Base-by-base conservation (phyloP, 64 coral and sea anemone genomes). In the Montipora efflorescens region DNA sequence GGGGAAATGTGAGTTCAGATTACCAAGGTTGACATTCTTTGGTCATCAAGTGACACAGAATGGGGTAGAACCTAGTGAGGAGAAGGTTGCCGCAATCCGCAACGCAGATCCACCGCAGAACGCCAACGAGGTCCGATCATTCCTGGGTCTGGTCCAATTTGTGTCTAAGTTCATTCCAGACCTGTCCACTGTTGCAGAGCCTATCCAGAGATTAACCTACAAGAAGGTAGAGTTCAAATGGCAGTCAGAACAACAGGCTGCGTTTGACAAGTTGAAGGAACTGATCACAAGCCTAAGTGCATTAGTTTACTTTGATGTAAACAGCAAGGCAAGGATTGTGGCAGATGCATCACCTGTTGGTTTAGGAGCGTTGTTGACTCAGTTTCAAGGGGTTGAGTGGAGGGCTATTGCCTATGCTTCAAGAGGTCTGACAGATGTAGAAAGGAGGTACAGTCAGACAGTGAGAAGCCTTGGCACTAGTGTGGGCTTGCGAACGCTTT, bases 401-500 rank as follows among this genome's bases (percentile, higher is more conserved):
- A 91, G 80, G 3, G 64, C 82, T 25, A 82, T 91, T 72, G 62
- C 77, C 15, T 91, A 82, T 82, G 78, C 89, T 18, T 81, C 61
- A 62, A 62, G 89, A 62, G 47, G 45, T 13, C 51, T 82, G 77
- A 91, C 14, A 25, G 89, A 91, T 72, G 46, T 80, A 22, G 88
- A 28, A 28, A 28, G 28, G 28, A 90, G 88, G 67, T 90, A 90
- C 18, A 81, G 77, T 2, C 89, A 91, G 44, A 91, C 66, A 64
- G 45, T 81, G 52, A 67, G 77, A 89, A 59, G 77, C 66, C 2
- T 19, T 79, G 6, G 88, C 58, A 5, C 8, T 78, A 44, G 75
- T 79, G 22, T 81, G 89, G 77, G 77, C 77, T 81, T 78, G 47
- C n/a, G 78, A 91, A 91, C 61, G 53, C 43, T 91, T 91, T 16